phyloP scores from a whole-genome alignment of 1,140 invertebrate species.

The Drosophila auraria region DNA sequence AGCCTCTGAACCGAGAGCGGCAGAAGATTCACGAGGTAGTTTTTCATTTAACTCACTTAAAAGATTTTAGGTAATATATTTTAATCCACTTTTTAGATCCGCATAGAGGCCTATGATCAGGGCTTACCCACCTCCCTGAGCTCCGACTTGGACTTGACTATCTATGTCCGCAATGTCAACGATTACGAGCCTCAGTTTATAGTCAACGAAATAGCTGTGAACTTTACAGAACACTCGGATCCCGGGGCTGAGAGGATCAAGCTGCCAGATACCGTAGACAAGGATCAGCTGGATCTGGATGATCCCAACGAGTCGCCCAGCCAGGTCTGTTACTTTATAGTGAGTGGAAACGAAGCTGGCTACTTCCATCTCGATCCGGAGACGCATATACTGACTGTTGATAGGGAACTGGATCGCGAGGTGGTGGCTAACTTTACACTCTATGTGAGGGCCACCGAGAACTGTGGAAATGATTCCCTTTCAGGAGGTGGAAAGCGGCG shows the following conservation, averaged over 20 bases:
- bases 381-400: slow-evolving; percentile 87
- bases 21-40: slow-evolving; percentile 94
- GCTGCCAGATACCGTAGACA: slow-evolving; percentile 93
- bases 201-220: slow-evolving; percentile 89
- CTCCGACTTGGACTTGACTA: slow-evolving; percentile 94
- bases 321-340: slow-evolving; percentile 95
- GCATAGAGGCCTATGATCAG: slow-evolving; percentile 95
- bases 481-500: background rate
- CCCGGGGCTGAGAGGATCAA: slow-evolving; percentile 89
- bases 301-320: slow-evolving; percentile 91
- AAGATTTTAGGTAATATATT: too few relatives aligned
- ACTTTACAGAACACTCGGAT: slow-evolving; percentile 92
- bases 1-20: slow-evolving; percentile 91
- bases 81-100: slow-evolving; percentile 87
- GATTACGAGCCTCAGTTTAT: slow-evolving; percentile 95
- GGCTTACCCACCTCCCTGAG: slow-evolving; percentile 93
- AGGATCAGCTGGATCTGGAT: slow-evolving; percentile 93
- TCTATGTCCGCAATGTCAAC: slow-evolving; percentile 95
- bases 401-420: slow-evolving; percentile 91
- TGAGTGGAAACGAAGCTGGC: slow-evolving; percentile 91
- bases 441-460: slow-evolving; percentile 93
- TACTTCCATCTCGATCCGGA: slow-evolving; percentile 91
- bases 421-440: slow-evolving; percentile 89
- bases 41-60: too few relatives aligned
- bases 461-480: slow-evolving; percentile 87